Base-by-base conservation (phyloP, 2,113 vertebrate species). In the Nannobrachium achirus region DNA sequence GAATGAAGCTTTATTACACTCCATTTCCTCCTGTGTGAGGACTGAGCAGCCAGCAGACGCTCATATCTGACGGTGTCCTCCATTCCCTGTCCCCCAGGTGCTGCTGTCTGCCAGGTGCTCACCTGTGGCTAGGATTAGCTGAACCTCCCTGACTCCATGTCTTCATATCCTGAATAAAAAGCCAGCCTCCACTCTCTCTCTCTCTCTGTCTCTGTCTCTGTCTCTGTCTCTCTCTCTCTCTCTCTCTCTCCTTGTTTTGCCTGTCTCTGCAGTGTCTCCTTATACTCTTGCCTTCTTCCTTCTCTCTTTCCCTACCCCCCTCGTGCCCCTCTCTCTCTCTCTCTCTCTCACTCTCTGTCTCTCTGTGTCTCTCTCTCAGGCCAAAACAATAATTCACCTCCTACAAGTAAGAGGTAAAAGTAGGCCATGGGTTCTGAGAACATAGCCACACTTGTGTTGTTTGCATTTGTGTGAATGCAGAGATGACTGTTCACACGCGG, bases 311-410 rank as follows among this genome's bases (percentile, higher is more conserved):
- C 20, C 53, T 69, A 57, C 44, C 20, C 2, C 7, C 8, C 53
- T 59, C 39, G n/a, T n/a, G n/a, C n/a, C n/a, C n/a, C n/a, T n/a
- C n/a, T n/a, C n/a, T n/a, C n/a, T n/a, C n/a, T 19, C 10, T 19
- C 11, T 18, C 20, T 62, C 19, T 49, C 45, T 41, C 59, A 44
- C 65, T 78, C 33, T 6, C 20, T 59, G 45, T 61, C 39, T 62
- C 19, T 49, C 45, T 40, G 55, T 44, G 61, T 75, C 33, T 4
- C 20, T 59, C 50, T 61, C 39, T 58, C 11, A 10, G 13, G 61
- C 58, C 19, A 51, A 73, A 78, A 76, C 73, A 75, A 76, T 69
- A 74, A 65, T 77, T 79, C 77, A 72, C 60, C 59, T 69, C 59
- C 6, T n/a, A n/a, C 65, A 71, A 55, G 75, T 9, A 52, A 39